phyloP scores from a whole-genome alignment of 2,113 vertebrate genomes.

The Notarius quadriscutis region DNA sequence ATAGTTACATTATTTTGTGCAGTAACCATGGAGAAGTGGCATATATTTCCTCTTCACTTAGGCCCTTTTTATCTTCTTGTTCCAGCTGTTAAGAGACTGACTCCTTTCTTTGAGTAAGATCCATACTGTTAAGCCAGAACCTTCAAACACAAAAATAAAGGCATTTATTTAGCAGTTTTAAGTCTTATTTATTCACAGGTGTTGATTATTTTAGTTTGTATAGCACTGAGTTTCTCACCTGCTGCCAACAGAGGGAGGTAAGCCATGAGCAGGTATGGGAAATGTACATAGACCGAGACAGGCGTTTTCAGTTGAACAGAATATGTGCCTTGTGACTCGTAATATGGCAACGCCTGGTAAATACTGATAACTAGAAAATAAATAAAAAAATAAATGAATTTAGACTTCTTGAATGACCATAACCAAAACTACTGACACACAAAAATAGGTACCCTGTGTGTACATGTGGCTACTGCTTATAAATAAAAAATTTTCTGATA shows the following conservation, averaged over 20 bases:
- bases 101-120: constrained; percentile 66
- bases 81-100: constrained; percentile 59
- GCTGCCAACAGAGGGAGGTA: constrained; percentile 78
- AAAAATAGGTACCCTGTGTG: too few species aligned
- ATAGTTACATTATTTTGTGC: not conserved
- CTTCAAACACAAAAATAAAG: constrained; percentile 52
- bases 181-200: not conserved
- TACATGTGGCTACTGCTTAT: too few species aligned
- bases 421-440: not conserved
- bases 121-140: constrained; percentile 61
- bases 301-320: constrained; percentile 67
- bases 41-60: constrained; percentile 44
- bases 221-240: constrained; percentile 77
- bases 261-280: constrained; percentile 73
- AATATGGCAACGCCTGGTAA: constrained; percentile 78
- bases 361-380: constrained; percentile 76
- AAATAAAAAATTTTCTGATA: too few species aligned
- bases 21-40: not conserved
- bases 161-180: not conserved
- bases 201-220: not conserved
- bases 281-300: constrained; percentile 65
- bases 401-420: not conserved
- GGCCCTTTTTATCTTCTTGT: constrained; percentile 63
- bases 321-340: constrained; percentile 71
- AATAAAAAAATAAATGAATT: not conserved